Evolutionary conservation across 1,140 invertebrate species (phyloP), one percentile per base, ranked within the genome.

Genomic region (Drosophila lacteicornis): DNA sequence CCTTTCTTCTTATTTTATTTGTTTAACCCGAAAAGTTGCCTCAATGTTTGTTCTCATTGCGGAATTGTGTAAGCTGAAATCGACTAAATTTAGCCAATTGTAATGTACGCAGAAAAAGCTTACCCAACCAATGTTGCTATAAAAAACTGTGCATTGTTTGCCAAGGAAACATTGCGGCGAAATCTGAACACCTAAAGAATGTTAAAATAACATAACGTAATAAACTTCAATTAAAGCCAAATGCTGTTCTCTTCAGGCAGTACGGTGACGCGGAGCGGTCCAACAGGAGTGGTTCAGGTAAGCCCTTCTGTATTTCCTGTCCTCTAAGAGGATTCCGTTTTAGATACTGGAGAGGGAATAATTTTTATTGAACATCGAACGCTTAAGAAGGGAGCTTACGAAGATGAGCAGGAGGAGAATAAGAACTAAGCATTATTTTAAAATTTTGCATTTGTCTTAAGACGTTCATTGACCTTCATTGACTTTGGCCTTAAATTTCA

Each of bases 241-340:
- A 83, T 81, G 70, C 61, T 53, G 59, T 45, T 69, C 38, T 22
- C 43, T 12, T n/a, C n/a, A 19, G 40, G 25, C n/a, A 22, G 27
- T 27, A 43, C 5, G 43, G 40, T 15, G 9, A n/a, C n/a, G 11
- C 25, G 38, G 15, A 25, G n/a, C 17, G 30, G 42, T 33, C 17
- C 33, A 17, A 30, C 3, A 36, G 15, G 40, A 15, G 9, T 9
- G 49, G 27, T 43, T 19, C 45, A 47, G 36, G 25, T 42, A 46
- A 22, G 17, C 46, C 42, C 45, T 57, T 46, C 17, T 22, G 40
- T 62, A 46, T 30, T 57, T 36, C 50, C 63, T 80, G 83, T 78
- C 69, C 88, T 68, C 83, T 88, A 69, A 84, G 84, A 80, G 83
- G 84, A 87, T 87, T 84, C 80, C 77, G 87, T 87, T 87, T 87